A percentile compares a stretch with the other conserved stretches of the same genome.
Evolutionary conservation across 2,888 invertebrate species (phyloP).

Genomic region (Drosophila mettleri): DNA sequence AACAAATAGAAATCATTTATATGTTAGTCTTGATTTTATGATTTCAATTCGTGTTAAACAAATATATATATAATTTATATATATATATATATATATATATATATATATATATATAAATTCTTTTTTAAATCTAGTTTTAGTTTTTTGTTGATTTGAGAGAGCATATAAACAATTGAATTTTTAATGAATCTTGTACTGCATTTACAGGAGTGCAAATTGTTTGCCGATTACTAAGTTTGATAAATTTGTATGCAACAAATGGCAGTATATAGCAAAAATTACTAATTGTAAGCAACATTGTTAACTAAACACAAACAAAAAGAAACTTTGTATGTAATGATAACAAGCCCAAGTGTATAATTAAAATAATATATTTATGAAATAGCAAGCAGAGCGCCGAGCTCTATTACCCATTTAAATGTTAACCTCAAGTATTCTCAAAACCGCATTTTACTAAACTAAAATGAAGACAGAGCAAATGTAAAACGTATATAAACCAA

Average conservation of each 20-base stretch:
- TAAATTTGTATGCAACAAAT: constrained; percentile 51
- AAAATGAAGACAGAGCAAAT: constrained; percentile 51
- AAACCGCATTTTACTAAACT: constrained; percentile 72
- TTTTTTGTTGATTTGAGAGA: constrained; percentile 43
- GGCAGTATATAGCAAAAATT: constrained; percentile 52
- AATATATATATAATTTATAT: constrained; percentile 1
- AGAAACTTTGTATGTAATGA: constrained; percentile 63
- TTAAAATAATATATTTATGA: constrained; percentile 52
- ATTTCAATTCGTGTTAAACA: constrained; percentile 27
- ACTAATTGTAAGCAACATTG: constrained; percentile 69
- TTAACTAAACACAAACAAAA: constrained; percentile 59
- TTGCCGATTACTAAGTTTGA: constrained; percentile 58
- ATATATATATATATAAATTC: too few relatives aligned
- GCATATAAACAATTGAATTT: constrained; percentile 31
- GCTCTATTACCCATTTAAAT: constrained; percentile 68
- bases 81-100: neutral
- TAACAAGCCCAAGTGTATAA: constrained; percentile 52
- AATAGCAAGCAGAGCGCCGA: constrained; percentile 61
- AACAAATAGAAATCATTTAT: constrained; percentile 39
- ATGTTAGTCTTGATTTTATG: constrained; percentile 44
- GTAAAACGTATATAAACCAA: constrained; percentile 22
- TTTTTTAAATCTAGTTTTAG: constrained; percentile 28
- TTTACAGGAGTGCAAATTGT: constrained; percentile 50
- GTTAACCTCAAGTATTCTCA: constrained; percentile 78
- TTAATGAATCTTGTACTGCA: constrained; percentile 53